Evolutionary conservation across 2,113 vertebrate species (phyloP), one percentile per base, ranked within the genome.

Genomic region (Centropus bengalensis): DNA sequence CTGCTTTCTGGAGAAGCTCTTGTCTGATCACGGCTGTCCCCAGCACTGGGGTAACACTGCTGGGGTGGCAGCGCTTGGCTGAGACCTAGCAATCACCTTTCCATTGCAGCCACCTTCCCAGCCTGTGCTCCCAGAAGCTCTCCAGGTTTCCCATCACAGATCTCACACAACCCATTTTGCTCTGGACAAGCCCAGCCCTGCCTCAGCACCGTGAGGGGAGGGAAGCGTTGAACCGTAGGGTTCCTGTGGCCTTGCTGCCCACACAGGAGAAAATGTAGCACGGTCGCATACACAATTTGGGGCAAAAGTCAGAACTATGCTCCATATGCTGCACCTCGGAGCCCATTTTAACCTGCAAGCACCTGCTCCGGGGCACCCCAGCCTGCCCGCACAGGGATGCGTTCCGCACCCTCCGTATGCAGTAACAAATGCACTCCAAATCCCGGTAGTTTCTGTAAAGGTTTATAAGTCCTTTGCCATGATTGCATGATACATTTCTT

Each of bases 401-500:
- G 0, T 3, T 2, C 56, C 2, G 32, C 1, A 18, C 75, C 15
- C 2, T 10, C 45, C 4, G 1, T 7, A 13, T 7, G 71, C 85
- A 7, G 79, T 62, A 97, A 97, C 63, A 97, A 97, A 97, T 0
- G 82, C 95, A 97, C 97, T 96, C 91, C 66, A 20, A 51, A 92
- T 42, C 75, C 91, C 8, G 5, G 88, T 52, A n/a, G 83, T 30
- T 97, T 96, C 97, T 93, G 85, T 94, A 97, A 96, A 97, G 97
- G 94, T 97, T 97, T 97, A 97, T 97, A 97, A 97, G 86, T 95
- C 95, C 96, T 95, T 96, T 44, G 95, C 92, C 73, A 71, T 80
- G 94, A 94, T 93, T 92, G 96, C 93, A 86, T 93, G 96, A 97
- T 97, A 97, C 97, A 97, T 96, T 96, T 95, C 93, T 96, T 89